phyloP scores from a whole-genome alignment of 2,888 invertebrate genomes.

The Agonum fuliginosum region DNA sequence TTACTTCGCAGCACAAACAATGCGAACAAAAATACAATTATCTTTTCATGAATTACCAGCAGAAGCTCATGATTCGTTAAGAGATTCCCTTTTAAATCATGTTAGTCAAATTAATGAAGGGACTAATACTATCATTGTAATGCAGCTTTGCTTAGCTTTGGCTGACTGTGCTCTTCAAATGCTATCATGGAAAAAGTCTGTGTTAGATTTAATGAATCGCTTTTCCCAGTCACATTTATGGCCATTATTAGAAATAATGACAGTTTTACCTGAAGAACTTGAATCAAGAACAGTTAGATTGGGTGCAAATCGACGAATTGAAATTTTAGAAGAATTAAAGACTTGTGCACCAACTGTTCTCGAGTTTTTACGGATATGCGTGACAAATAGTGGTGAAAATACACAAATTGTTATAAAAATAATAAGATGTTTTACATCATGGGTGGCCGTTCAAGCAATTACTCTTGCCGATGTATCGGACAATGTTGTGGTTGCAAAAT shows the following conservation, averaged over 20 bases:
- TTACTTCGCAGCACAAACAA: slow-evolving; percentile 98
- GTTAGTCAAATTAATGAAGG: slow-evolving; percentile 86
- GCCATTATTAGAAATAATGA: slow-evolving; percentile 93
- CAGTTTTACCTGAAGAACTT: slow-evolving; percentile 96
- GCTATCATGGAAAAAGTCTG: slow-evolving; percentile 93
- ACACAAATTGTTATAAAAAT: slow-evolving; percentile 83
- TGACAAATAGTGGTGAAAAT: slow-evolving; percentile 80
- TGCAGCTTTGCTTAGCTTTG: slow-evolving; percentile 93
- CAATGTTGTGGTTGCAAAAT: slow-evolving; percentile 83
- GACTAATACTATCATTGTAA: slow-evolving; percentile 89
- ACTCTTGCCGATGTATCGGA: slow-evolving; percentile 84
- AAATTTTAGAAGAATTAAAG: slow-evolving; percentile 87
- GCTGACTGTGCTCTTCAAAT: slow-evolving; percentile 96
- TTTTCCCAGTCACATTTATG: slow-evolving; percentile 84
- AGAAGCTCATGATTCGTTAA: slow-evolving; percentile 87
- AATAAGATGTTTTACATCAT: slow-evolving; percentile 91
- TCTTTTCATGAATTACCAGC: slow-evolving; percentile 93
- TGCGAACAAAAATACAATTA: slow-evolving; percentile 95
- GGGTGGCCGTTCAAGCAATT: slow-evolving; percentile 91
- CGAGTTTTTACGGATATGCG: slow-evolving; percentile 86
- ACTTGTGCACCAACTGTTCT: slow-evolving; percentile 85
- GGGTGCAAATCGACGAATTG: slow-evolving; percentile 92
- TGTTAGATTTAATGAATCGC: slow-evolving; percentile 87
- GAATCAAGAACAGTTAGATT: slow-evolving; percentile 86
- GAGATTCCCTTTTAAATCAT: slow-evolving; percentile 94